Conservation (phyloP, 2,113 vertebrate species). For the Bujurquina vittata region DNA sequence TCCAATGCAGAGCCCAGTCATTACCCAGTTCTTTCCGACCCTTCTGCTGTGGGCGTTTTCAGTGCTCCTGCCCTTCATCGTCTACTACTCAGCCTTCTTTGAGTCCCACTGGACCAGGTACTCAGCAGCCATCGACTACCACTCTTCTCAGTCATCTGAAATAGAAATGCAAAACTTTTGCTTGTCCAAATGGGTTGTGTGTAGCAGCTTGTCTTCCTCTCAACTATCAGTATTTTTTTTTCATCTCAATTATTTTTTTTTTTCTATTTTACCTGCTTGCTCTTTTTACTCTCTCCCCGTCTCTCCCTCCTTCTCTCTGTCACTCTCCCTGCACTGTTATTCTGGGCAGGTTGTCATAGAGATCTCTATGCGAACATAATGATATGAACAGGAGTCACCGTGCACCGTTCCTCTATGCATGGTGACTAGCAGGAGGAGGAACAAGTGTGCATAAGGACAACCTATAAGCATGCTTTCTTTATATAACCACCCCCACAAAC, state of each 20-base stretch:
- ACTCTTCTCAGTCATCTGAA: constrained; percentile 19
- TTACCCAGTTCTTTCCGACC: constrained; percentile 96
- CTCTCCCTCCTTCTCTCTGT: constrained; percentile 46
- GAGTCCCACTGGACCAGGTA: constrained; percentile 98
- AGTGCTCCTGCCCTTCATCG: constrained; percentile 91
- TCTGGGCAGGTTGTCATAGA: constrained; percentile 84
- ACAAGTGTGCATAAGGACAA: constrained; percentile 64
- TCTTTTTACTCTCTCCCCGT: constrained; percentile 30
- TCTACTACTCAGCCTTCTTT: constrained; percentile 94
- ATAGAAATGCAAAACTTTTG: constrained; percentile 37
- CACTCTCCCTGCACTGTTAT: constrained; percentile 66
- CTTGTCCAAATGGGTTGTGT: constrained; percentile 24
- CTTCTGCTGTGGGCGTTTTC: constrained; percentile 95
- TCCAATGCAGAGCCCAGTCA: constrained; percentile 87
- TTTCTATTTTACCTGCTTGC: constrained; percentile 40
- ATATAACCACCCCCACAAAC: constrained; percentile 70
- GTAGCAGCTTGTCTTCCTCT: constrained; percentile 20
- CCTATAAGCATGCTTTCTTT: constrained; percentile 68
- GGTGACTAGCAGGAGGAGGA: constrained; percentile 56
- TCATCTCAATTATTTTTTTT: constrained; percentile 24
- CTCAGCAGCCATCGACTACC: constrained; percentile 1
- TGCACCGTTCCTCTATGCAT: constrained; percentile 31
- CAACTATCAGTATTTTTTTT: constrained; percentile 9
- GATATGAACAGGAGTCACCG: constrained; percentile 73
- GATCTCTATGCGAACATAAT: constrained; percentile 79